Evolutionary conservation across 1,140 invertebrate species (phyloP), one percentile per base, ranked within the genome.

Genomic region (Euschistus heros): DNA sequence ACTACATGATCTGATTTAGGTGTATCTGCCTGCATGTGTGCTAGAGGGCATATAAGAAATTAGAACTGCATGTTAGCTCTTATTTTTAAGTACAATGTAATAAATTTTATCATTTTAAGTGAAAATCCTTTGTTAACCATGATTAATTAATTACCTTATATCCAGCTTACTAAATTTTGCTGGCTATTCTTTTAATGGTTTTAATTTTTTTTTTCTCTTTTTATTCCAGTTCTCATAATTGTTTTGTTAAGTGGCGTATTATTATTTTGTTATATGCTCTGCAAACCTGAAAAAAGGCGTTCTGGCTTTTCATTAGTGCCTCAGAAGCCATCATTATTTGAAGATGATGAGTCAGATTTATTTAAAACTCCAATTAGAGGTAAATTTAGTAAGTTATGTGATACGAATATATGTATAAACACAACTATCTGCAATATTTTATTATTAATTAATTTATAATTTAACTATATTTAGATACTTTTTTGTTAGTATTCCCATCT

Each of bases 331-430:
- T 79, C 78, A 42, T 78, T 80, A 27, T 79, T 84, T 61, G 81
- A 83, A 62, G 80, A 80, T 68, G 80, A 83, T 62, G 83, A 84
- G 75, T 78, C 80, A 13, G 82, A 84, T 71, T 74, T 84, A 65
- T 85, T 85, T 68, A 78, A 78, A 62, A 78, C 80, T 47, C 80
- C 82, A n/a, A 70, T 78, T 17, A 76, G 75, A 69, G 76, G 80
- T 81, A 57, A 24, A 5, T 73, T 74, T 71, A 70, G 52, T 27
- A n/a, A 17, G 7, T n/a, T 54, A 20, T 20, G 24, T 54, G 8
- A 18, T 30, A 60, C 27, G 52, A 2, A 37, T 22, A 4, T 30
- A 64, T 18, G 17, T 64, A 20, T 60, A 15, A 14, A 20, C 7
- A 27, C 30, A 37, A 13, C 18, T 20, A 33, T 57, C 17, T 18